Evolutionary conservation across 2,888 invertebrate genomes (phyloP).

Genomic region (Anodontia alba): DNA sequence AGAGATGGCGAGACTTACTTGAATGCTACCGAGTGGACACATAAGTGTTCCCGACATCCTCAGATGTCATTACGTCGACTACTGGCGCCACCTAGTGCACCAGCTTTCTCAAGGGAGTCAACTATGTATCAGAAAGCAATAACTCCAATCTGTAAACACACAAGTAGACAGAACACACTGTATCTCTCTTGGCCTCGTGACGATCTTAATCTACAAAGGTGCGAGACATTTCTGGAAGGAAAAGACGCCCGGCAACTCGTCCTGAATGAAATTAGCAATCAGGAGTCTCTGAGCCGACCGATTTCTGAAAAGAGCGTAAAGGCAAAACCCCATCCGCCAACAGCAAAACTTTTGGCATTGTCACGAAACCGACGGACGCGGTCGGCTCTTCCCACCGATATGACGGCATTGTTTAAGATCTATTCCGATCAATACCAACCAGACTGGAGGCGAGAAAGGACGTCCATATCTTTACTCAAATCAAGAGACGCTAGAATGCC

Average conservation of each 20-base stretch:
- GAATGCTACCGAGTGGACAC: constrained; percentile 80
- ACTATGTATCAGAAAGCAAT: constrained; percentile 74
- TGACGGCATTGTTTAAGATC: constrained; percentile 76
- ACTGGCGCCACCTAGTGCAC: constrained; percentile 58
- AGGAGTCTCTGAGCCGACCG: constrained; percentile 64
- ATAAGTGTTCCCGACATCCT: constrained; percentile 57
- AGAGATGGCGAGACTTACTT: constrained; percentile 80
- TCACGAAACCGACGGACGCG: constrained; percentile 55
- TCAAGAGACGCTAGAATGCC: constrained; percentile 32
- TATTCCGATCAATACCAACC: constrained; percentile 81
- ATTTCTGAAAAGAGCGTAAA: constrained; percentile 52
- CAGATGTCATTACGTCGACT: constrained; percentile 51
- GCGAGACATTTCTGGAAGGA: constrained; percentile 68
- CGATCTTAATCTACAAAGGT: constrained; percentile 60
- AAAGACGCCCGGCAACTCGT: constrained; percentile 74
- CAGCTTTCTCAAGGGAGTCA: constrained; percentile 73
- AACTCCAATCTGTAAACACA: constrained; percentile 72
- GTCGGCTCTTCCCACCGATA: constrained; percentile 66
- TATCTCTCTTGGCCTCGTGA: constrained; percentile 61
- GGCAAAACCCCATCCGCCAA: constrained; percentile 68
- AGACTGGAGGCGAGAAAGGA: constrained; percentile 64
- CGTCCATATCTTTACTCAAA: constrained; percentile 32
- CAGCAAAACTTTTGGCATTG: constrained; percentile 76
- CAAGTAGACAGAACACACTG: constrained; percentile 60
- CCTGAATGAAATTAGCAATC: constrained; percentile 68